Evolutionary conservation across 2,113 vertebrate genomes (phyloP).

Genomic region (Peromyscus leucopus): DNA sequence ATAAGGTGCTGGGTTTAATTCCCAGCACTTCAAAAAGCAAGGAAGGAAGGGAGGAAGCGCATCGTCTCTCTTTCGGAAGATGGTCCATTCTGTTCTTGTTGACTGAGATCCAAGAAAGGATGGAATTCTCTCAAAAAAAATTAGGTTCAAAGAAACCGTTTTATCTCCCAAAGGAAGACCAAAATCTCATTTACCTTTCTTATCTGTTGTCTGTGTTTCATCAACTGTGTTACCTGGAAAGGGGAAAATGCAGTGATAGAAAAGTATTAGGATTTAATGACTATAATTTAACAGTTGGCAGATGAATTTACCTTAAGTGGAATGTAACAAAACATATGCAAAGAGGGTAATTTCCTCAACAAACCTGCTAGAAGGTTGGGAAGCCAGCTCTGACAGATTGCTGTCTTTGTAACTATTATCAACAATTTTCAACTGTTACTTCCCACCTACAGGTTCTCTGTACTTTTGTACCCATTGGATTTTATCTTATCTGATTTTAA

Average conservation of each 20-base stretch:
- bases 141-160: conserved; percentile 42
- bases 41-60: background rate
- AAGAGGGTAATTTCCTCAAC: conserved; percentile 47
- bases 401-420: conserved; percentile 1
- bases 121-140: background rate
- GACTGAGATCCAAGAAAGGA: conserved; percentile 8
- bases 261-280: conserved; percentile 67
- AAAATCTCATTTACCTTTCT: conserved; percentile 82
- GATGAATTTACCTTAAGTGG: conserved; percentile 52
- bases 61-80: background rate
- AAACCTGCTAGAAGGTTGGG: background rate
- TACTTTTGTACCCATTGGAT: background rate
- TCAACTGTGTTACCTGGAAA: conserved; percentile 77
- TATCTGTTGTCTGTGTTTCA: conserved; percentile 61
- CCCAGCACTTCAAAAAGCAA: background rate
- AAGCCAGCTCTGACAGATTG: background rate
- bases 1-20: background rate
- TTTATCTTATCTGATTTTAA: background rate
- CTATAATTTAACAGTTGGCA: conserved; percentile 63
- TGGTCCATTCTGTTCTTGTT: background rate
- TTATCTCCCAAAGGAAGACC: background rate
- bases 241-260: conserved; percentile 67
- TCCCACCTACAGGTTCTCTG: background rate
- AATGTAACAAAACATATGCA: conserved; percentile 35
- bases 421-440: background rate